These are phyloP conservation scores for Lasioglossum vierecki DNA, from an alignment of 2,888 invertebrate genomes.

Conservation along the genomic window DNA sequence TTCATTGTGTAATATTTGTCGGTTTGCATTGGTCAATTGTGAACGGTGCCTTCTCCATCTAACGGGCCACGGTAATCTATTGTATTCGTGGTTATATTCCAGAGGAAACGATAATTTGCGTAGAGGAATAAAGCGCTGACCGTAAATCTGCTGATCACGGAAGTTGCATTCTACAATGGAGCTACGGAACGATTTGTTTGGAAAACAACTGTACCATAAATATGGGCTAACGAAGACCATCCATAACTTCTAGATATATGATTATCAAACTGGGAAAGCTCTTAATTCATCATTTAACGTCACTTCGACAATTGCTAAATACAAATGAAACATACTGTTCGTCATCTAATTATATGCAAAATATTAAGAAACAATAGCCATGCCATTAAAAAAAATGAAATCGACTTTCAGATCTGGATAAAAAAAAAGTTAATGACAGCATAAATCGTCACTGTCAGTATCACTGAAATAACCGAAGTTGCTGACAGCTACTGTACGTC, in stretches of 20 bases:
- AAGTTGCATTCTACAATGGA: background rate
- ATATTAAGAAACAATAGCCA: background rate
- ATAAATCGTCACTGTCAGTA: background rate
- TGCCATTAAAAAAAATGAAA: background rate
- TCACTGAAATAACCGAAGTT: background rate
- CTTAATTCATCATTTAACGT: background rate
- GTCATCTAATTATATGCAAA: background rate
- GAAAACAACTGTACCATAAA: background rate
- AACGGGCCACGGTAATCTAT: constrained; percentile 3
- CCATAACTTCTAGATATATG: background rate
- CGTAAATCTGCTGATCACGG: constrained; percentile 6
- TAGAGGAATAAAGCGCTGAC: background rate
- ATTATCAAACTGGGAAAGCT: background rate
- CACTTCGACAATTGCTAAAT: background rate
- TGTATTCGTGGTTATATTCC: constrained; percentile 7
- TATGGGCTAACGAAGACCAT: background rate
- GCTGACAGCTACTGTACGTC: background rate
- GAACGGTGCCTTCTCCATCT: background rate
- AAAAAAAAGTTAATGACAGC: background rate
- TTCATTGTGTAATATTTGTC: constrained; percentile 36
- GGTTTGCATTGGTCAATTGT: constrained; percentile 2
- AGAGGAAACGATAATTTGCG: background rate
- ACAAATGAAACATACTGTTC: background rate
- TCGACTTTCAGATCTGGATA: background rate
- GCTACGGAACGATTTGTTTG: background rate